Conservation (phyloP, 2,797 vertebrate genomes). For the Trachurus trachurus region DNA sequence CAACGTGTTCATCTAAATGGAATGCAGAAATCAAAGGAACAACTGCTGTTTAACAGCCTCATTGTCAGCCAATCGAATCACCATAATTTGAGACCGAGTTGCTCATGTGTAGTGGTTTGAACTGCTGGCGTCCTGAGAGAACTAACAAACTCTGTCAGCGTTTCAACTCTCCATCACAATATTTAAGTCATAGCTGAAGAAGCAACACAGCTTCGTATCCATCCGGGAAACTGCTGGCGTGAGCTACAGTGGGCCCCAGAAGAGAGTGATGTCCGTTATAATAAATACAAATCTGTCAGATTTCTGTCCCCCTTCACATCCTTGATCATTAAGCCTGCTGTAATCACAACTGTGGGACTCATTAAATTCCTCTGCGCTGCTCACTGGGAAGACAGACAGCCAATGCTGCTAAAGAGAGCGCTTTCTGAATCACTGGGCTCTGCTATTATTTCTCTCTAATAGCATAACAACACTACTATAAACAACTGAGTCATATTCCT, state of each 20-base stretch:
- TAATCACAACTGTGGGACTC: conserved; percentile 84
- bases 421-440: conserved; percentile 81
- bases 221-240: conserved; percentile 47
- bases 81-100: conserved; percentile 25
- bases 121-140: conserved; percentile 29
- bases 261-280: conserved; percentile 71
- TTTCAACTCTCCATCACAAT: conserved; percentile 37
- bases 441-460: conserved; percentile 78
- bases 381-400: conserved; percentile 71
- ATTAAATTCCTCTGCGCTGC: conserved; percentile 75
- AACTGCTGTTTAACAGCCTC: conserved; percentile 44
- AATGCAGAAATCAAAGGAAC: conserved; percentile 30
- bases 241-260: conserved; percentile 51
- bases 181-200: conserved; percentile 58
- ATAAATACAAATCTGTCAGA: conserved; percentile 81
- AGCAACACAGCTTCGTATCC: conserved; percentile 45
- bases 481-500: conserved; percentile 69
- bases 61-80: conserved; percentile 36
- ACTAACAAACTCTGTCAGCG: conserved; percentile 38
- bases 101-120: conserved; percentile 44
- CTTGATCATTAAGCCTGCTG: conserved; percentile 78
- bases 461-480: conserved; percentile 69
- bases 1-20: conserved; percentile 28
- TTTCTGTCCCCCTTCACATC: conserved; percentile 70
- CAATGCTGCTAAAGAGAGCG: conserved; percentile 68